These are phyloP conservation scores for Hanleya hanleyi DNA, from an alignment of 2,888 invertebrate genomes.

Conservation along the genomic window DNA sequence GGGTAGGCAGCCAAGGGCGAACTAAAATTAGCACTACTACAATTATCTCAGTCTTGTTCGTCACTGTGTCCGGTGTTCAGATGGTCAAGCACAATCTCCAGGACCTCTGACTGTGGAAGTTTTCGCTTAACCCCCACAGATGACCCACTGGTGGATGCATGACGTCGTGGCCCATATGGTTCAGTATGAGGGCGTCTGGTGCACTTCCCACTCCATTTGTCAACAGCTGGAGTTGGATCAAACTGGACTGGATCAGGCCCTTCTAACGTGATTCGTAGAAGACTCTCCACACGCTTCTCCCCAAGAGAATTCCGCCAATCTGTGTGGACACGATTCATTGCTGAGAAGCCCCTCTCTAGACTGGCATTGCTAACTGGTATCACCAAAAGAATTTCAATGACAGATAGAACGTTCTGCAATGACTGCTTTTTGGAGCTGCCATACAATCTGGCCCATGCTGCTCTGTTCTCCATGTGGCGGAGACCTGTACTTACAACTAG, in stretches of 20 bases:
- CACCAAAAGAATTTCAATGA: neutral
- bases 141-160: too few relatives aligned
- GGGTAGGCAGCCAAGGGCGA: too few relatives aligned
- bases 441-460: neutral
- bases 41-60: too few relatives aligned
- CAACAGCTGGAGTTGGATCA: neutral
- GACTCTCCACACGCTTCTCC: neutral
- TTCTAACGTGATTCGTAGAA: neutral
- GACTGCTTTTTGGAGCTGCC: neutral
- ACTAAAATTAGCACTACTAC: too few relatives aligned
- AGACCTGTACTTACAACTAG: neutral
- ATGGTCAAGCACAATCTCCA: too few relatives aligned
- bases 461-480: neutral
- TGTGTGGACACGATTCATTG: neutral
- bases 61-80: too few relatives aligned
- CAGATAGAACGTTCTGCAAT: neutral
- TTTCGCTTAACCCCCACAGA: too few relatives aligned
- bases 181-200: neutral
- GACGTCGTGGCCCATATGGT: neutral
- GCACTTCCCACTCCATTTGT: neutral
- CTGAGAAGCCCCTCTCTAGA: neutral
- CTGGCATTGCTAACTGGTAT: neutral
- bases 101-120: too few relatives aligned
- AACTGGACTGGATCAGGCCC: neutral
- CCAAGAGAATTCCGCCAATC: constrained; percentile 3